A percentile compares a stretch with the other conserved stretches of the same genome.
phyloP scores from a whole-genome alignment of 2,888 invertebrate genomes.

The Drosophila longiperda region DNA sequence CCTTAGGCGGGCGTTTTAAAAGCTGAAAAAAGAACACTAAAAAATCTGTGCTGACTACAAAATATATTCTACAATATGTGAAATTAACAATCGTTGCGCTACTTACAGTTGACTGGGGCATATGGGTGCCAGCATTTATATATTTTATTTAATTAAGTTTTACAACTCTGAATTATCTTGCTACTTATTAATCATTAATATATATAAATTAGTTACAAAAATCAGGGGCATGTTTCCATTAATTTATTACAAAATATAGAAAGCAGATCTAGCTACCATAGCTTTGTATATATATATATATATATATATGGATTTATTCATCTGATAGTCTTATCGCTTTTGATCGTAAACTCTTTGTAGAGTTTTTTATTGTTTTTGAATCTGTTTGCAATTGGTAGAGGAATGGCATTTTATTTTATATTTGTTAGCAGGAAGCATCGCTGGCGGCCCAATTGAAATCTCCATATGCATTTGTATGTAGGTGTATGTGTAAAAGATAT shows the following conservation, averaged over 20 bases:
- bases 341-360: background rate
- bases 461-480: conserved; percentile 12
- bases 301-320: background rate
- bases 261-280: background rate
- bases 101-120: background rate
- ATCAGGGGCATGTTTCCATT: background rate
- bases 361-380: conserved; percentile 3
- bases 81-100: conserved; percentile 37
- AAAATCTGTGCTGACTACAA: conserved; percentile 15
- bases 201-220: background rate
- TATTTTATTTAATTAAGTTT: background rate
- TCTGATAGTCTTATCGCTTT: background rate
- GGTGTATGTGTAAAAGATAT: conserved; percentile 23
- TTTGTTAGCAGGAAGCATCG: conserved; percentile 50
- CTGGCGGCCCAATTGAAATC: conserved; percentile 57
- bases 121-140: conserved; percentile 10
- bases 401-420: conserved; percentile 21
- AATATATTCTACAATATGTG: conserved; percentile 40
- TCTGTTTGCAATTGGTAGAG: background rate
- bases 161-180: background rate
- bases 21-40: conserved; percentile 11
- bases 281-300: background rate
- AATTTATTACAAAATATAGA: too few relatives aligned
- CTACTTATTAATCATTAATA: background rate
- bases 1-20: conserved; percentile 61